Evolutionary conservation across 2,888 invertebrate species (phyloP), one percentile per base, ranked within the genome.

Genomic region (Alcis repandata): DNA sequence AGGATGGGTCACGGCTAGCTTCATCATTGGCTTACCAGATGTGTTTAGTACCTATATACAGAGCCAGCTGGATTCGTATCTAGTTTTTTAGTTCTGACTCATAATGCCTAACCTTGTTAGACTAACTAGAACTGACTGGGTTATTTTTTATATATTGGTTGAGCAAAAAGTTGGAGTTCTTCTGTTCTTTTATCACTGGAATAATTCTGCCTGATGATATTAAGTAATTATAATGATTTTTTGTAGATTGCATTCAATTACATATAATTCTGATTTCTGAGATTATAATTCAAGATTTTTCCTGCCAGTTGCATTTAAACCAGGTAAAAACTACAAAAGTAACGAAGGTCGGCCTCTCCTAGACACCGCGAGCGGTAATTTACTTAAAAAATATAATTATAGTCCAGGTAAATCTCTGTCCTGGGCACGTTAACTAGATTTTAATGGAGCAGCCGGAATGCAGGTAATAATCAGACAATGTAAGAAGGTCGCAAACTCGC

Each of bases 351-450:
- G n/a, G 13, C 63, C 60, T 48, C 48, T 65, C 13, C 51, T 64
- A 72, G 62, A 49, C 61, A 61, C 52, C 53, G 52, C 48, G 20
- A 19, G 59, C 36, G 15, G 65, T 68, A 66, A 66, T 70, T 72
- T 64, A 60, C 40, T 60, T 49, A 51, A 69, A 72, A 72, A 72
- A 67, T 68, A 70, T 72, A 70, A 72, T 72, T 72, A 69, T 45
- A 51, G 43, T 61, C 63, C 67, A 66, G 63, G 61, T 70, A 69
- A 66, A 72, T 67, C 72, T 67, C 63, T 48, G 70, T 53, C 19
- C 63, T 15, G 64, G 70, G 67, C 63, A 64, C 59, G 65, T 64
- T 72, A 69, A 72, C 67, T 68, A 46, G 67, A 45, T 62, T 58
- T 59, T 65, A 64, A 68, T 63, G 36, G 62, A 40, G 58, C 43